Evolutionary conservation across 1,140 invertebrate genomes (phyloP).

Genomic region (Aphelenchoides fujianensis): DNA sequence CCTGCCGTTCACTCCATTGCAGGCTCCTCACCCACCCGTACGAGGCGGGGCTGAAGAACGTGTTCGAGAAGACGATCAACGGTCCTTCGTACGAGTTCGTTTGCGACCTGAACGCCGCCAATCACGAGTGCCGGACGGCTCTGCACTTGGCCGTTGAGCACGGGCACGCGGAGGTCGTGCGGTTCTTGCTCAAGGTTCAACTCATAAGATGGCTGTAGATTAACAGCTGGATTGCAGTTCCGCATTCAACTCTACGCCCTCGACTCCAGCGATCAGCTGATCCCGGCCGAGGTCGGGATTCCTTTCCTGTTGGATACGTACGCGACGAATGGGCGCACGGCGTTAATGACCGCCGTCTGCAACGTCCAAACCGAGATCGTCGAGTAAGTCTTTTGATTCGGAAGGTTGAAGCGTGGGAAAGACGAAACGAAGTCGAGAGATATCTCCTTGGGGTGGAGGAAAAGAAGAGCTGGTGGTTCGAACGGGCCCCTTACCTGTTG

Average conservation of each 20-base stretch:
- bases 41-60: slow-evolving; percentile 77
- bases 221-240: background rate
- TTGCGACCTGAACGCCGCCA: slow-evolving; percentile 83
- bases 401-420: slow-evolving; percentile 72
- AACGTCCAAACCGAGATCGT: slow-evolving; percentile 18
- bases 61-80: slow-evolving; percentile 74
- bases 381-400: slow-evolving; percentile 61
- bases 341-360: slow-evolving; percentile 36
- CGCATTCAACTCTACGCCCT: background rate
- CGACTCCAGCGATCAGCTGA: slow-evolving; percentile 9
- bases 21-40: slow-evolving; percentile 52
- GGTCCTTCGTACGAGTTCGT: slow-evolving; percentile 75
- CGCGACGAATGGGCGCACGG: slow-evolving; percentile 30
- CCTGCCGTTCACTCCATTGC: background rate
- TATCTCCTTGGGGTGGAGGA: too few species aligned
- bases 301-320: slow-evolving; percentile 37
- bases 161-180: slow-evolving; percentile 77
- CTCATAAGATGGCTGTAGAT: background rate
- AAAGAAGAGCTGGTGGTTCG: too few species aligned
- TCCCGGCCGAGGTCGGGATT: slow-evolving; percentile 50
- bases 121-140: slow-evolving; percentile 82
- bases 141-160: slow-evolving; percentile 81
- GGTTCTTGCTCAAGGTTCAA: slow-evolving; percentile 60
- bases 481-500: too few species aligned
- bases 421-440: too few species aligned